Evolutionary conservation across 2,797 vertebrate genomes (phyloP).

Genomic region (Poecile montanus): DNA sequence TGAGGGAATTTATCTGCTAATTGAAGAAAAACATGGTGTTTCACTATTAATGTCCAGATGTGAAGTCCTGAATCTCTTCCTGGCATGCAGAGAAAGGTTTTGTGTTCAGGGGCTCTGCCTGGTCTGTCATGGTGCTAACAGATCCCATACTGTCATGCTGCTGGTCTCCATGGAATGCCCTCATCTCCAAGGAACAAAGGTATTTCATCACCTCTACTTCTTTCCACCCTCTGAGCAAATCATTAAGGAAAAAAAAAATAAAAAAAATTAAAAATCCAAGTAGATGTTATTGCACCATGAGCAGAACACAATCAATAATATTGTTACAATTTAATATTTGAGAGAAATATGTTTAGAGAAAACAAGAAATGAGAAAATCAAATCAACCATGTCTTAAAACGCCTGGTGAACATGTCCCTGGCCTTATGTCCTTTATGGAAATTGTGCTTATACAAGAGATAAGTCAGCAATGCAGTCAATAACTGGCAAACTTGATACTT

Average conservation of each 20-base stretch:
- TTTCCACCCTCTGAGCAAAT: conserved; percentile 9
- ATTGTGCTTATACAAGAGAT: conserved; percentile 74
- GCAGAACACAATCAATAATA: conserved; percentile 39
- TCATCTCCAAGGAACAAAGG: not conserved
- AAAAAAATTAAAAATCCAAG: not conserved
- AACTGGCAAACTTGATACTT: conserved; percentile 72
- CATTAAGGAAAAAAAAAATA: not conserved
- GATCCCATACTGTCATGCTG: rapidly evolving
- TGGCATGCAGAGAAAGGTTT: not conserved
- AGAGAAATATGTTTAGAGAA: conserved; percentile 33
- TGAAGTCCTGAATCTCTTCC: not conserved
- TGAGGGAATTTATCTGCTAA: not conserved
- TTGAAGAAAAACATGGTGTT: not conserved
- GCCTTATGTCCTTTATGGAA: conserved; percentile 67
- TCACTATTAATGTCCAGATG: not conserved
- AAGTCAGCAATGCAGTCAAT: conserved; percentile 69
- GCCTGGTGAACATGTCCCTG: conserved; percentile 58
- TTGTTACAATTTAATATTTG: conserved; percentile 33
- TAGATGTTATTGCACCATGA: not conserved
- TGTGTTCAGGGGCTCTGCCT: not conserved
- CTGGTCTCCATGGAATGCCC: not conserved
- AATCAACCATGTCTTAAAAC: conserved; percentile 48
- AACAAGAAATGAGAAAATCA: conserved; percentile 58
- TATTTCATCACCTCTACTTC: not conserved
- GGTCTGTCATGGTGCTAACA: not conserved